Conservation (phyloP, 1,140 invertebrate genomes). For the Epicauta chinensis region DNA sequence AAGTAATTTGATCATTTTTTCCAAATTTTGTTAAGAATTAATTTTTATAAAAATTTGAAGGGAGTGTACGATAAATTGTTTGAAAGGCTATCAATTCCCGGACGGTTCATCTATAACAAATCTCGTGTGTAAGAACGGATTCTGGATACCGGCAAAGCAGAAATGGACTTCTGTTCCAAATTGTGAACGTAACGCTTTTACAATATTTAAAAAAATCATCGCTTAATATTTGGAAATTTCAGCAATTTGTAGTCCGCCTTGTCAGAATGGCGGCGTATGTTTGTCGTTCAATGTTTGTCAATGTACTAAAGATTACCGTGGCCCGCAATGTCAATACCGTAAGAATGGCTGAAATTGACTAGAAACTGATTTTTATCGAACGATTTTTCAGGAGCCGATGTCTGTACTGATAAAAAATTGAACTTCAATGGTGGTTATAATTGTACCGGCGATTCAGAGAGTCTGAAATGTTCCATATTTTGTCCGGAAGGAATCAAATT, state of each 20-base stretch:
- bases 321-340: constrained; percentile 72
- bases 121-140: constrained; percentile 56
- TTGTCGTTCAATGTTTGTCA: constrained; percentile 63
- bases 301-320: constrained; percentile 64
- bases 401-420: constrained; percentile 54
- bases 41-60: constrained; percentile 39
- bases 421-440: constrained; percentile 70
- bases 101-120: constrained; percentile 57
- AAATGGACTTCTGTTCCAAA: constrained; percentile 57
- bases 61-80: constrained; percentile 60
- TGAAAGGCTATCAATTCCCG: constrained; percentile 57
- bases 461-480: constrained; percentile 55
- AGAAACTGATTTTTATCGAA: not conserved
- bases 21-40: not conserved
- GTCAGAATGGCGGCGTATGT: constrained; percentile 71
- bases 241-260: constrained; percentile 57
- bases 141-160: constrained; percentile 54
- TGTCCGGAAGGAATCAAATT: constrained; percentile 61
- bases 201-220: too few relatives aligned
- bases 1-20: constrained; percentile 11
- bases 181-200: constrained; percentile 51
- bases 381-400: constrained; percentile 46
- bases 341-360: constrained; percentile 42
- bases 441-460: constrained; percentile 54
- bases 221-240: too few relatives aligned